Conservation (phyloP, 2,888 invertebrate genomes). For the Chrysopilus asiliformis region DNA sequence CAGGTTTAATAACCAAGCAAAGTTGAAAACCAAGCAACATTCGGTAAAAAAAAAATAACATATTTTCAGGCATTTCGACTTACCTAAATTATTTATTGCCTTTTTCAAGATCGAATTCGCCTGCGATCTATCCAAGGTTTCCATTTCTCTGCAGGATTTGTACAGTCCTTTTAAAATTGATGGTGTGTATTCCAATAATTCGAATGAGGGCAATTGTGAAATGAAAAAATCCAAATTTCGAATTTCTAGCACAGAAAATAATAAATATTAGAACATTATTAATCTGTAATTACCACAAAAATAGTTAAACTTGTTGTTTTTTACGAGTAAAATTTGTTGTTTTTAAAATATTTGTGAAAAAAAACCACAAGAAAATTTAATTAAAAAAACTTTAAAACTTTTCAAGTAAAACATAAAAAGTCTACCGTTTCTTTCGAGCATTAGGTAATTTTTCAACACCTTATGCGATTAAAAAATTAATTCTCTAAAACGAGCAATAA, state of each 20-base stretch:
- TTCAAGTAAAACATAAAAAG: no score
- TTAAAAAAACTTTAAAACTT: no score
- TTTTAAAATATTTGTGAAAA: no score
- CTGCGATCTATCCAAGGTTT: conserved; percentile 29
- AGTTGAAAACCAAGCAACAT: no score
- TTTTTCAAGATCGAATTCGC: conserved; percentile 28
- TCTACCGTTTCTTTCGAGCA: no score
- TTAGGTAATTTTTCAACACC: no score
- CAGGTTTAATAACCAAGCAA: no score
- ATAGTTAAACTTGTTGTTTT: neutral
- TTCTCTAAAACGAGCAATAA: no score
- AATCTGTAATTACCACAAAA: neutral
- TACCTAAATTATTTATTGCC: conserved; percentile 30
- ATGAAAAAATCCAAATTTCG: conserved; percentile 31
- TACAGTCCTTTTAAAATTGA: conserved; percentile 31
- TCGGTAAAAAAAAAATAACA: no score
- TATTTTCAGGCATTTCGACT: conserved; percentile 17
- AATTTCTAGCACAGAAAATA: conserved; percentile 21
- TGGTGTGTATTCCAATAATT: conserved; percentile 27
- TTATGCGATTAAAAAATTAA: no score
- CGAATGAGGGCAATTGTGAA: conserved; percentile 28
- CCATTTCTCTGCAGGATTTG: conserved; percentile 31
- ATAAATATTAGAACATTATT: neutral
- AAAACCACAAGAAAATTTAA: neutral
- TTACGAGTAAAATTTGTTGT: no score